A percentile compares a stretch with the other conserved stretches of the same genome.
phyloP scores from a whole-genome alignment of 2,113 vertebrate species.

The Donacobius atricapilla region DNA sequence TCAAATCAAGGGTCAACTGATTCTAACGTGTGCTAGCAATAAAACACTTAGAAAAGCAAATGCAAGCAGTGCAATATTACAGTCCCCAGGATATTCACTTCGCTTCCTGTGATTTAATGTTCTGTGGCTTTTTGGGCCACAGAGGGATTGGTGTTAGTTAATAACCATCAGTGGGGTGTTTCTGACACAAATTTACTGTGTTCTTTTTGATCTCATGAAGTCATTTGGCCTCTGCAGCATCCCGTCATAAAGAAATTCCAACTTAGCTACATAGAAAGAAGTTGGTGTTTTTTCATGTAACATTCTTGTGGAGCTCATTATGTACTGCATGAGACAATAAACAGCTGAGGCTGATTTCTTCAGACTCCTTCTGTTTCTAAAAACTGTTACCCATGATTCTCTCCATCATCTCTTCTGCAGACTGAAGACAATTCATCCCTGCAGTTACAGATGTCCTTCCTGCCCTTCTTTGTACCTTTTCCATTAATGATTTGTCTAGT shows the following conservation, averaged over 20 bases:
- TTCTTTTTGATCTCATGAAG: background rate
- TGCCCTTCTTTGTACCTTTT: background rate
- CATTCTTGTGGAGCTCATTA: background rate
- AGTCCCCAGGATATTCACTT: background rate
- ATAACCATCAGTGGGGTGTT: background rate
- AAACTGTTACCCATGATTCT: fast-evolving
- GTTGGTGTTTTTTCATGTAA: background rate
- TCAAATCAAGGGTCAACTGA: background rate
- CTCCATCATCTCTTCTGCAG: background rate
- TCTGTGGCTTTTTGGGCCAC: background rate
- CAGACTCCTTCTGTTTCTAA: background rate
- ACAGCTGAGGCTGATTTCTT: background rate
- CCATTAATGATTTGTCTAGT: background rate
- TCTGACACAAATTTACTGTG: background rate
- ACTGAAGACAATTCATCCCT: background rate
- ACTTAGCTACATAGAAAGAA: background rate
- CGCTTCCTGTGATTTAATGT: background rate
- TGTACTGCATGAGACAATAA: background rate
- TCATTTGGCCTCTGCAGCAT: background rate
- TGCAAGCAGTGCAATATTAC: background rate
- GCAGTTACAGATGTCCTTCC: background rate
- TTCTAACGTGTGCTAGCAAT: background rate
- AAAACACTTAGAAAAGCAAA: background rate
- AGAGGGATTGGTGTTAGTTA: background rate
- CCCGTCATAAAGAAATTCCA: background rate